These are phyloP conservation scores for Protophormia terraenovae DNA, from an alignment of 2,888 invertebrate species.

Conservation along the genomic window DNA sequence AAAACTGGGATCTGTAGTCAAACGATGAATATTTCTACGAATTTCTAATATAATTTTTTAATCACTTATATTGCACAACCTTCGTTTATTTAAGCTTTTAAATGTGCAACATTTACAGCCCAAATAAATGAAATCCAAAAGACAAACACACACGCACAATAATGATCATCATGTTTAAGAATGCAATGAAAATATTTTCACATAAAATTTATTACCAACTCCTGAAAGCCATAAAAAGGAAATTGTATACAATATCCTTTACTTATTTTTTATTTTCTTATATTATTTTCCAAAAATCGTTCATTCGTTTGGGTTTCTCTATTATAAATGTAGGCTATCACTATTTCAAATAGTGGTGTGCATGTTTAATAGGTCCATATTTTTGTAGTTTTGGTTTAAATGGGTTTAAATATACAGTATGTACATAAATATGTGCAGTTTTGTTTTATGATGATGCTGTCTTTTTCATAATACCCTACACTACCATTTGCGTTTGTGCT, in stretches of 20 bases:
- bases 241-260: constrained; percentile 50
- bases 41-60: no score
- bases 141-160: not conserved
- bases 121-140: not conserved
- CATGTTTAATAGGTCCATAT: not conserved
- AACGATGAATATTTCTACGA: no score
- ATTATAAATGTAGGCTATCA: not conserved
- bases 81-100: not conserved
- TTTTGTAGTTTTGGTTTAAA: not conserved
- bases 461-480: not conserved
- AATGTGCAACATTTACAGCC: not conserved
- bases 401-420: not conserved
- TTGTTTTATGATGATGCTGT: no score
- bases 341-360: not conserved
- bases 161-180: constrained; percentile 19
- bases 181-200: constrained; percentile 52
- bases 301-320: not conserved
- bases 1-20: not conserved
- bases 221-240: constrained; percentile 53
- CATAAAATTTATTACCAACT: constrained; percentile 52
- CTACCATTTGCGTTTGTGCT: not conserved
- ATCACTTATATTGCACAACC: not conserved
- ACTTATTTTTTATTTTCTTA: not conserved
- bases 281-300: constrained; percentile 32
- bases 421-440: no score